phyloP scores from a whole-genome alignment of 2,113 vertebrate species.

The Xenotilapia leptura region DNA sequence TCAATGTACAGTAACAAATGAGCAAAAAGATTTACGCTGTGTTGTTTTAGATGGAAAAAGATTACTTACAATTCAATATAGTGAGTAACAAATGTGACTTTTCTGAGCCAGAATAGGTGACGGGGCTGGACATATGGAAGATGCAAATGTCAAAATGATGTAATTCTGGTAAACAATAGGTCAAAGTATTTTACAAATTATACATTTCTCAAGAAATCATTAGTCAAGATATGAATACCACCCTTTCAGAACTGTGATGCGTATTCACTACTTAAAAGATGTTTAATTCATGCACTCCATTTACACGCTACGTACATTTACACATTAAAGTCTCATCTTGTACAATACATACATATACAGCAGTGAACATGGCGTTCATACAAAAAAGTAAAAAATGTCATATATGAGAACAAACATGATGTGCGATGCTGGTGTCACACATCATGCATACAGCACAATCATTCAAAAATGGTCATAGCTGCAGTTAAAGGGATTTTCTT shows the following conservation, averaged over 20 bases:
- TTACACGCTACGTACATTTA: conserved; percentile 29
- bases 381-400: conserved; percentile 6
- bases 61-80: background rate
- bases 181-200: background rate
- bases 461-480: conserved; percentile 20
- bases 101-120: background rate
- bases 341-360: conserved; percentile 50
- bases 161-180: background rate
- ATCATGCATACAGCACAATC: background rate
- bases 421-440: background rate
- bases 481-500: conserved; percentile 19
- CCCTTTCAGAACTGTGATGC: background rate
- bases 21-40: background rate
- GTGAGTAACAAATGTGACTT: background rate
- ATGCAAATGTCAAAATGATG: background rate
- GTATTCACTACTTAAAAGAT: background rate
- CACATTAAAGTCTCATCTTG: conserved; percentile 29
- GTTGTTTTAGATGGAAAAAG: background rate
- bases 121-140: background rate
- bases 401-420: conserved; percentile 1
- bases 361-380: background rate
- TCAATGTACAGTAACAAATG: background rate
- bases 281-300: conserved; percentile 17
- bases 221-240: background rate
- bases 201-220: background rate